These are phyloP conservation scores for Decapterus maruadsi DNA, from an alignment of 2,797 vertebrate species.

Conservation along the genomic window DNA sequence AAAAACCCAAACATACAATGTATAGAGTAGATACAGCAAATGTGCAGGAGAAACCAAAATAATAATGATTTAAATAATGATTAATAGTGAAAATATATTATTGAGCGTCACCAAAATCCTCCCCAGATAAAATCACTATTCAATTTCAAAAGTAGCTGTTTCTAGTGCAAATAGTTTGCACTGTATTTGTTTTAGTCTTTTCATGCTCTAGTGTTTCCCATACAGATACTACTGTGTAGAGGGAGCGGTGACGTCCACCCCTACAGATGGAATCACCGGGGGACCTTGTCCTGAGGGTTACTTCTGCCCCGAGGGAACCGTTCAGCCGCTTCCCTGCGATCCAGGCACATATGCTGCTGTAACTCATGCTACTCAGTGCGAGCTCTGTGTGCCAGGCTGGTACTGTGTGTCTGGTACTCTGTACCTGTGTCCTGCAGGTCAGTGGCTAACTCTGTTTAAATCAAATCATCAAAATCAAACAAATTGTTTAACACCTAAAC, in stretches of 20 bases:
- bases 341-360: constrained; percentile 86
- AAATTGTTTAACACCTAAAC: neutral
- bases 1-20: no score
- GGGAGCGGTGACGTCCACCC: constrained; percentile 76
- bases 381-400: constrained; percentile 87
- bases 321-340: constrained; percentile 81
- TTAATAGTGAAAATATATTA: no score
- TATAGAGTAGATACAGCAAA: no score
- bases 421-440: constrained; percentile 90
- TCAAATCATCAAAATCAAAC: neutral
- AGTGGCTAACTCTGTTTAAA: constrained; percentile 55
- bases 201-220: neutral
- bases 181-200: neutral
- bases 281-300: constrained; percentile 85
- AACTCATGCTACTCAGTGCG: constrained; percentile 83
- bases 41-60: no score
- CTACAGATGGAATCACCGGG: constrained; percentile 83
- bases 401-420: constrained; percentile 87
- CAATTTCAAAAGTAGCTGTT: neutral
- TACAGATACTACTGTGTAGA: constrained; percentile 87
- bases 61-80: no score
- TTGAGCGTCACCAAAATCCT: neutral
- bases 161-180: neutral
- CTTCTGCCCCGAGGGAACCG: constrained; percentile 86
- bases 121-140: neutral